Conservation (phyloP, 2,113 vertebrate species). For the Hylia prasina region DNA sequence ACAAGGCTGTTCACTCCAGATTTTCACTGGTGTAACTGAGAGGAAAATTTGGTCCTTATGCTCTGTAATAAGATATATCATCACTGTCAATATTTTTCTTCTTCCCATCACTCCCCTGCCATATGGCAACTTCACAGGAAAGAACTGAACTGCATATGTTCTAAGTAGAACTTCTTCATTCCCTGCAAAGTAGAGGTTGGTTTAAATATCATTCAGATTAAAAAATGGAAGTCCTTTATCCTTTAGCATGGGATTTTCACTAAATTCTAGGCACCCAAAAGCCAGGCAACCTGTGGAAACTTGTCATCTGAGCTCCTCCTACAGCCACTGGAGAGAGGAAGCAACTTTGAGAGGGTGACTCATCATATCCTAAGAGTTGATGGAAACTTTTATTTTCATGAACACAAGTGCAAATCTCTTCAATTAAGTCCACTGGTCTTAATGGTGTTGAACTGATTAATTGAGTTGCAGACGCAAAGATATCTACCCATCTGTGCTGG, state of each 20-base stretch:
- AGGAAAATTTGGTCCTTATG: slow-evolving; percentile 58
- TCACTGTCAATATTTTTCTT: slow-evolving; percentile 67
- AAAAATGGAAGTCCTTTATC: slow-evolving; percentile 5
- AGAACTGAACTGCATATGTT: slow-evolving; percentile 55
- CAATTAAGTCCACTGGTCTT: neutral
- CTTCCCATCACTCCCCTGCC: slow-evolving; percentile 46
- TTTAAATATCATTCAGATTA: slow-evolving; percentile 16
- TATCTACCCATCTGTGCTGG: neutral
- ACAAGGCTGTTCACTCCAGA: slow-evolving; percentile 53
- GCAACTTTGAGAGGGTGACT: neutral
- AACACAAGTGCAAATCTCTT: neutral
- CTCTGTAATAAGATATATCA: slow-evolving; percentile 62
- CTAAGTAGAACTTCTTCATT: slow-evolving; percentile 46
- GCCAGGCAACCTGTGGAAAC: neutral
- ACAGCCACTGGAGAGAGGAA: neutral
- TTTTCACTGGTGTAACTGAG: slow-evolving; percentile 63
- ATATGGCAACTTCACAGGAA: slow-evolving; percentile 63
- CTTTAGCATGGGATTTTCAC: neutral
- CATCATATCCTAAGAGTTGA: neutral
- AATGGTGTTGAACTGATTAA: neutral
- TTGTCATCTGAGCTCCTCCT: neutral
- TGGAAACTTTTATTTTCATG: neutral
- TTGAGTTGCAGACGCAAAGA: neutral
- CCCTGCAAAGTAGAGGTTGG: neutral
- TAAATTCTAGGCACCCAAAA: neutral